These are phyloP conservation scores for Microctonus brassicae DNA, from an alignment of 2,888 invertebrate genomes.

Conservation along the genomic window DNA sequence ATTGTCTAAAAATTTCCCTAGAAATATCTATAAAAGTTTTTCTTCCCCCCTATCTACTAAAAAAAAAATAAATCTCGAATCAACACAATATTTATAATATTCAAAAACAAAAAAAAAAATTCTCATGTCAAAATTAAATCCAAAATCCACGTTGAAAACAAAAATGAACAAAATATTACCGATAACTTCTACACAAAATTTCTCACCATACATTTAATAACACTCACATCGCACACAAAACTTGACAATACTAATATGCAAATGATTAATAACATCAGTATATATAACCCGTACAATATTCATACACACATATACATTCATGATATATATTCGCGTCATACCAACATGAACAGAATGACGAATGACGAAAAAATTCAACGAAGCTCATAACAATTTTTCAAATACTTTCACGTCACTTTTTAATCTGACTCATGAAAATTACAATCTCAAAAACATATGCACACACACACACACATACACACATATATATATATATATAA, in stretches of 20 bases:
- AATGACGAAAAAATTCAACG: not conserved
- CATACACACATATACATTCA: not conserved
- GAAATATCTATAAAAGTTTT: too few relatives aligned
- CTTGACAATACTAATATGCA: not conserved
- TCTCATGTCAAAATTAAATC: not conserved
- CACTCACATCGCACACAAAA: not conserved
- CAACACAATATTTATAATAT: too few relatives aligned
- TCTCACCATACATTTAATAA: too few relatives aligned
- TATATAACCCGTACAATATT: not conserved
- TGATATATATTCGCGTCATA: not conserved
- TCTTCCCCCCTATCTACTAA: too few relatives aligned
- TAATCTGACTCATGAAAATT: not conserved
- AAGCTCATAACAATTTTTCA: not conserved
- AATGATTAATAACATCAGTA: not conserved
- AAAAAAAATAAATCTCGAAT: too few relatives aligned
- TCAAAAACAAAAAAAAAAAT: too few relatives aligned
- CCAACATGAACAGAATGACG: not conserved
- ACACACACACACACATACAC: too few relatives aligned
- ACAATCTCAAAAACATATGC: not conserved
- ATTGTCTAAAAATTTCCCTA: too few relatives aligned
- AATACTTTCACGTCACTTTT: not conserved
- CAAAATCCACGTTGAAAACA: not conserved
- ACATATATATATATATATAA: too few relatives aligned
- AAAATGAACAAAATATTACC: too few relatives aligned
- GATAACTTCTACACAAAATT: too few relatives aligned